Evolutionary conservation across 2,888 invertebrate species (phyloP).

Genomic region (Pseudococcus jackbeardsleyi): DNA sequence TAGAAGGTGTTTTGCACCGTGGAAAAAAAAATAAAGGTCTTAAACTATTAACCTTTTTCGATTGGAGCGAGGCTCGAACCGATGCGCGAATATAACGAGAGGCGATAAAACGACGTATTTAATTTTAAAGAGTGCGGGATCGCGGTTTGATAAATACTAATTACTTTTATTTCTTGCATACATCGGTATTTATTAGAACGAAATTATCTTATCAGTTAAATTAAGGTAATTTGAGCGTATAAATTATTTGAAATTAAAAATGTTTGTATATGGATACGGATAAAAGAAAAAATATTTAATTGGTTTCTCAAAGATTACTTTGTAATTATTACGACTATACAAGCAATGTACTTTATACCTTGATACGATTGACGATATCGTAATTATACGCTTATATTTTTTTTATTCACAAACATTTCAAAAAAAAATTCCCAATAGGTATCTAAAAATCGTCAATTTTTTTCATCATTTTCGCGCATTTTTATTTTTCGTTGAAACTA

Average conservation of each 20-base stretch:
- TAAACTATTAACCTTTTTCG: background rate
- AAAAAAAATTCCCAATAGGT: background rate
- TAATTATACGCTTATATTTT: background rate
- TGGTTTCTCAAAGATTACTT: constrained; percentile 40
- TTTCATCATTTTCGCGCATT: too few relatives aligned
- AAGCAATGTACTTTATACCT: constrained; percentile 41
- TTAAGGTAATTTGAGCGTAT: constrained; percentile 52
- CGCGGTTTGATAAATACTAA: constrained; percentile 27
- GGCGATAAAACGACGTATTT: background rate
- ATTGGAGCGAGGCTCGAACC: background rate
- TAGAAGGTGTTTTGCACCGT: background rate
- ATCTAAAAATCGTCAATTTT: too few relatives aligned
- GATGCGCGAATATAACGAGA: constrained; percentile 23
- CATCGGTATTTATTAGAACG: constrained; percentile 52
- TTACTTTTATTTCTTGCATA: constrained; percentile 39
- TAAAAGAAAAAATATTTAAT: constrained; percentile 16
- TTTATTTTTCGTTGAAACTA: background rate
- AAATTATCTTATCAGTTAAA: constrained; percentile 55
- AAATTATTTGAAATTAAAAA: constrained; percentile 53
- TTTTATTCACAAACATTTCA: background rate
- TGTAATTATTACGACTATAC: constrained; percentile 35
- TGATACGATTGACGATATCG: background rate
- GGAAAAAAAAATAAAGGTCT: constrained; percentile 23
- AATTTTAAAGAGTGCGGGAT: constrained; percentile 28
- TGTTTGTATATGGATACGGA: constrained; percentile 24